Percentiles rank a stretch among this genome's conserved stretches.
phyloP scores from a whole-genome alignment of 2,797 vertebrate species.

The Triplophysa bombifrons region DNA sequence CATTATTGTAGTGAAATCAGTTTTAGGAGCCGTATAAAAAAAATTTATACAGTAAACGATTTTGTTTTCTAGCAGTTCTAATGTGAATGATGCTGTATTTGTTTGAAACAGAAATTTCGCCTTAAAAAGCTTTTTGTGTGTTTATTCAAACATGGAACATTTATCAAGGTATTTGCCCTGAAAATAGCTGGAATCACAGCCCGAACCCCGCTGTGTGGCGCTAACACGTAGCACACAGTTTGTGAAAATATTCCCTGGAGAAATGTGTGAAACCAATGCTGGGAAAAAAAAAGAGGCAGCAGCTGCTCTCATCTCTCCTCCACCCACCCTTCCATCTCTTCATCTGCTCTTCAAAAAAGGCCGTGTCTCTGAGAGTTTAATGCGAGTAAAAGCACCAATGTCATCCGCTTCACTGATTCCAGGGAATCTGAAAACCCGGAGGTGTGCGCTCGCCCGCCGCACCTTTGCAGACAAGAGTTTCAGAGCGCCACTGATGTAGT shows the following conservation, averaged over 20 bases:
- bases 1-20: too few species aligned
- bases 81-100: too few species aligned
- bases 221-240: conserved; percentile 63
- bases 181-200: conserved; percentile 56
- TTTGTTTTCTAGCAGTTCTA: too few species aligned
- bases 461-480: conserved; percentile 80
- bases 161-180: conserved; percentile 32
- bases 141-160: conserved; percentile 30
- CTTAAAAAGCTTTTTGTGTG: neutral
- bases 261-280: conserved; percentile 33
- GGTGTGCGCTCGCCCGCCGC: conserved; percentile 20
- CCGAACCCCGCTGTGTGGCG: conserved; percentile 61
- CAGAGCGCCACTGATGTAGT: conserved; percentile 78
- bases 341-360: conserved; percentile 32
- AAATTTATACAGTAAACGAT: too few species aligned
- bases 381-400: conserved; percentile 37
- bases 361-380: conserved; percentile 21
- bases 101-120: too few species aligned
- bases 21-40: too few species aligned
- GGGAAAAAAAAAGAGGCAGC: conserved; percentile 27
- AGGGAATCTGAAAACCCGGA: conserved; percentile 32
- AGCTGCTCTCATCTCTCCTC: conserved; percentile 67
- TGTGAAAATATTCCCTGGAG: conserved; percentile 49
- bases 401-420: conserved; percentile 28
- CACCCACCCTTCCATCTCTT: conserved; percentile 55